Evolutionary conservation across 2,888 invertebrate genomes (phyloP).

Genomic region (Drosophila niveifrons): DNA sequence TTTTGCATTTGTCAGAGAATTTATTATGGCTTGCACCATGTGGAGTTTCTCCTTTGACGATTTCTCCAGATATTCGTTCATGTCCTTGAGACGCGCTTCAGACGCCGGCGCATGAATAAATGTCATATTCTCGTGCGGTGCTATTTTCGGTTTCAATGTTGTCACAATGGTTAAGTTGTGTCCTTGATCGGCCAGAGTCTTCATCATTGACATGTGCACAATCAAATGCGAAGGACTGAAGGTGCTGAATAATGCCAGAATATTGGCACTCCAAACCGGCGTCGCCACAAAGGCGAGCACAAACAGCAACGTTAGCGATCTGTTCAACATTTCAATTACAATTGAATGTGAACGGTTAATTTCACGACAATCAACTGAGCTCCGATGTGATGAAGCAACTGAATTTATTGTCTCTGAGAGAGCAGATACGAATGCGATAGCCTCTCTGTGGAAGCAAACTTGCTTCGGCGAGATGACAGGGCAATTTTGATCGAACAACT

Average conservation of each 20-base stretch:
- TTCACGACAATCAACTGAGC: conserved; percentile 27
- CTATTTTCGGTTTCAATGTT: conserved; percentile 54
- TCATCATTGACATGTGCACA: conserved; percentile 77
- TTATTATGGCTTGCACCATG: conserved; percentile 2
- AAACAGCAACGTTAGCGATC: conserved; percentile 1
- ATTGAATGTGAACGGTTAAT: background rate
- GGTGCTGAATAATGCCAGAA: conserved; percentile 78
- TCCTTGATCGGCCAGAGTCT: conserved; percentile 74
- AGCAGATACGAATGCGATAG: background rate
- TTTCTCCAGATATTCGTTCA: conserved; percentile 26
- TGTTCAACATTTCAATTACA: conserved; percentile 26
- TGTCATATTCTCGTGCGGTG: conserved; percentile 66
- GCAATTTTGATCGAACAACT: background rate
- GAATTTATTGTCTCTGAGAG: conserved; percentile 18
- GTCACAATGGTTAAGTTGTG: conserved; percentile 81
- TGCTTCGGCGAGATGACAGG: conserved; percentile 16
- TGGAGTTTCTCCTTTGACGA: conserved; percentile 42
- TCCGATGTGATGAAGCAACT: background rate
- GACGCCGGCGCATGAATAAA: conserved; percentile 64
- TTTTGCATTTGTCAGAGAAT: background rate
- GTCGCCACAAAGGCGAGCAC: conserved; percentile 22
- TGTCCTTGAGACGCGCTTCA: conserved; percentile 25
- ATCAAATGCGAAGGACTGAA: conserved; percentile 80
- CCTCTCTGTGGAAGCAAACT: background rate
- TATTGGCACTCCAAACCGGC: conserved; percentile 60